Evolutionary conservation across 2,888 invertebrate species (phyloP), one percentile per base, ranked within the genome.

Genomic region (Pyrgus malvae): DNA sequence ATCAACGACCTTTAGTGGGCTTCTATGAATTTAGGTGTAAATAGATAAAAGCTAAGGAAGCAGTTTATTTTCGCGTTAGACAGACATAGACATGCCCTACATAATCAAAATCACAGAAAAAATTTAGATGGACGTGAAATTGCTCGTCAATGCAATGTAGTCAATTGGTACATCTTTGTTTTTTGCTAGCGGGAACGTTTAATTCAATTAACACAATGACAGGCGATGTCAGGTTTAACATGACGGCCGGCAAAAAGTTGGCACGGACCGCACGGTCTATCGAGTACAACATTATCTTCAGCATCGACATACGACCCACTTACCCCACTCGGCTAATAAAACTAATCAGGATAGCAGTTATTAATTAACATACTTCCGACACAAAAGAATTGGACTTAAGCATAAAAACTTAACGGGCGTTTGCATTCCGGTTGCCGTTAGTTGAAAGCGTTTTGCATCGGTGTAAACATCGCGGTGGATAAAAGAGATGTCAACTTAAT

Each of bases 191-290:
- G 53, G 56, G 37, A 54, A 54, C 57, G 70, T 73, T 81, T 82
- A 80, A 86, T 82, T 85, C 74, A 85, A 86, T 87, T 85, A 79
- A 61, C 57, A 59, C 64, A 74, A 69, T 77, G 83, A 81, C 82
- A 80, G 76, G 63, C 64, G 70, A 65, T 78, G 79, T 80, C 80
- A 72, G 69, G 59, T 48, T 55, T 62, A 67, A 59, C 58, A 61
- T 65, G 76, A 75, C 70, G 61, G 66, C 65, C 42, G 54, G 69
- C 72, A 84, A 85, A 86, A 87, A 81, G 66, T 72, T 65, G 71
- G 71, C 69, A 62, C 62, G 63, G 38, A 21, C n/a, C n/a, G 37
- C 17, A 17, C 38, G 21, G 62, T 59, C 63, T 65, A 65, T 70
- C 66, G 56, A 57, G 58, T 67, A 60, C 65, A 59, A 56, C 61